Conservation (phyloP, 2,888 invertebrate genomes). For the Sphinx pinastri region DNA sequence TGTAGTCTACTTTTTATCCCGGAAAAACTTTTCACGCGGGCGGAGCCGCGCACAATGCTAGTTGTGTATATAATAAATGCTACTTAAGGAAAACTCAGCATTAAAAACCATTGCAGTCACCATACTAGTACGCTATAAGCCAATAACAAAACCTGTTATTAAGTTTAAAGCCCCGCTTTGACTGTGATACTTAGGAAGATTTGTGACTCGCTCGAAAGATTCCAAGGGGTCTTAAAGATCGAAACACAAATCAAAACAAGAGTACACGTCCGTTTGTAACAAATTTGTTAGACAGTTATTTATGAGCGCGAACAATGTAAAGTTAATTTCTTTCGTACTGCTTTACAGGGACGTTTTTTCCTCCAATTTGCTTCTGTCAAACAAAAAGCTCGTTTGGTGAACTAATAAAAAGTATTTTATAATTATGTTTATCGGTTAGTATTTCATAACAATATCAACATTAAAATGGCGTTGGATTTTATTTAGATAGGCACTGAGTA, state of each 20-base stretch:
- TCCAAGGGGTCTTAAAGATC: not conserved
- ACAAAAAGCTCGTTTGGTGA: constrained; percentile 16
- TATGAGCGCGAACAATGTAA: constrained; percentile 21
- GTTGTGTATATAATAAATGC: too few species aligned
- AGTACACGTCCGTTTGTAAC: constrained; percentile 14
- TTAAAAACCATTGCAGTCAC: not conserved
- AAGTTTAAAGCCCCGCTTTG: not conserved
- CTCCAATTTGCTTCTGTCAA: constrained; percentile 23
- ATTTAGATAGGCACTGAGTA: too few species aligned
- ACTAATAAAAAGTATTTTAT: not conserved
- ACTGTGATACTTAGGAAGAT: not conserved
- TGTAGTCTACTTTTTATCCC: too few species aligned
- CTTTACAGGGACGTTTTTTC: constrained; percentile 9
- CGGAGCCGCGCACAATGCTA: too few species aligned
- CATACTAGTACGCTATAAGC: not conserved
- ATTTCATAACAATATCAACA: too few species aligned
- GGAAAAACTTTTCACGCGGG: too few species aligned
- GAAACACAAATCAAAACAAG: constrained; percentile 12
- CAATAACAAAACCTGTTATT: not conserved
- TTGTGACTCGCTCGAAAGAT: not conserved
- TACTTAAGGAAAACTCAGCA: too few species aligned
- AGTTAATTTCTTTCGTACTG: constrained; percentile 18
- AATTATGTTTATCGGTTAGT: not conserved
- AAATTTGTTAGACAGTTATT: constrained; percentile 20
- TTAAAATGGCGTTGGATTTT: too few species aligned